These are phyloP conservation scores for Globicephala melas DNA, from an alignment of 2,113 vertebrate species.

Conservation along the genomic window DNA sequence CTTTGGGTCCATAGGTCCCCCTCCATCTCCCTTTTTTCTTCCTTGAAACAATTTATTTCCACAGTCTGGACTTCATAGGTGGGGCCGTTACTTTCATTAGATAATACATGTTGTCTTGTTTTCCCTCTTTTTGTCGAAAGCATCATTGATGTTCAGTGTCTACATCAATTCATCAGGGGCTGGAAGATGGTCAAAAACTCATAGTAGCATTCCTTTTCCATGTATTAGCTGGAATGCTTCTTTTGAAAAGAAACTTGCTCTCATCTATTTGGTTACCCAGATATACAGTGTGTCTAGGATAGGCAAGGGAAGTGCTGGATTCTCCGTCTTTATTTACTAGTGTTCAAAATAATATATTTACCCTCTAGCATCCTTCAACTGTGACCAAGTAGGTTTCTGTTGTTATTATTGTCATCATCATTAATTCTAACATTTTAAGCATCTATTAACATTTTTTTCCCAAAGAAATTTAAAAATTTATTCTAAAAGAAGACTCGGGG, in stretches of 20 bases:
- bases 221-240: not conserved
- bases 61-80: too few species aligned
- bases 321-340: too few species aligned
- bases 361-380: too few species aligned
- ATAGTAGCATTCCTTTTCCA: not conserved
- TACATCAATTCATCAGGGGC: too few species aligned
- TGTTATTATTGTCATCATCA: not conserved
- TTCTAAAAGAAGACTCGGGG: not conserved
- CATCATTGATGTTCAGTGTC: too few species aligned
- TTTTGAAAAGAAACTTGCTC: not conserved
- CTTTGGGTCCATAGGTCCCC: not conserved
- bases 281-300: not conserved
- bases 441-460: not conserved
- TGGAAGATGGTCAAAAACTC: too few species aligned
- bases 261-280: not conserved
- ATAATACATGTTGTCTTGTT: too few species aligned
- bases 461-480: not conserved
- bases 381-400: not conserved
- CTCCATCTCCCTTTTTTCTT: not conserved
- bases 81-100: too few species aligned
- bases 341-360: not conserved
- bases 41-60: not conserved
- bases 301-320: not conserved
- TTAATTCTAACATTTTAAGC: not conserved
- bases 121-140: too few species aligned